Evolutionary conservation across 2,888 invertebrate genomes (phyloP).

Genomic region (Cotesia congregata): DNA sequence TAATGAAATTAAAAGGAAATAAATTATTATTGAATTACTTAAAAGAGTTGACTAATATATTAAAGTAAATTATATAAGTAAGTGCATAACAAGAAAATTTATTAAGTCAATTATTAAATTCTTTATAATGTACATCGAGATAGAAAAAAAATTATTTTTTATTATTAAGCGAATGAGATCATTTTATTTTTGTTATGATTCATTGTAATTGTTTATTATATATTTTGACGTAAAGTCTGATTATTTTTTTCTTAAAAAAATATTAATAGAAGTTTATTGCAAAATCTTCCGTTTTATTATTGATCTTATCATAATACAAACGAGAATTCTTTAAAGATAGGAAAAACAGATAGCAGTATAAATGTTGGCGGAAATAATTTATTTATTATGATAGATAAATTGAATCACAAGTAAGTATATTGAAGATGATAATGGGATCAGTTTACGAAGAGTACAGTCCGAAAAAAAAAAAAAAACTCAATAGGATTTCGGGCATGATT

Average conservation of each 20-base stretch:
- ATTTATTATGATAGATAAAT: too few species aligned
- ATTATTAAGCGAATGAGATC: not conserved
- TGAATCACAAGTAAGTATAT: too few species aligned
- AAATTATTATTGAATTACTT: not conserved
- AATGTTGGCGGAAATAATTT: too few species aligned
- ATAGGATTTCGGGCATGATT: too few species aligned
- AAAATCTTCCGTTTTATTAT: not conserved
- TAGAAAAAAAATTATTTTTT: not conserved
- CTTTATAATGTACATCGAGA: not conserved
- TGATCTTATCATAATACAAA: not conserved
- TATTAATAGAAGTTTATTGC: not conserved
- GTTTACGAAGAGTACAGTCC: too few species aligned
- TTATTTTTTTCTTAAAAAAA: not conserved
- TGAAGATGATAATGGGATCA: too few species aligned
- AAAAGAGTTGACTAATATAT: not conserved
- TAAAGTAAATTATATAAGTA: not conserved
- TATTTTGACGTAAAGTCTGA: not conserved
- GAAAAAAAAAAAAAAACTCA: too few species aligned
- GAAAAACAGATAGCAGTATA: too few species aligned
- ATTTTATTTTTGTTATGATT: not conserved
- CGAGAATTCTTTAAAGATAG: too few species aligned
- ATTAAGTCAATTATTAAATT: not conserved
- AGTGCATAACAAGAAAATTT: not conserved
- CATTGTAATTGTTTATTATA: not conserved
- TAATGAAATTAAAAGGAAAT: not conserved